Evolutionary conservation across 2,888 invertebrate species (phyloP), one percentile per base, ranked within the genome.

Genomic region (Stenotaenia linearis): DNA sequence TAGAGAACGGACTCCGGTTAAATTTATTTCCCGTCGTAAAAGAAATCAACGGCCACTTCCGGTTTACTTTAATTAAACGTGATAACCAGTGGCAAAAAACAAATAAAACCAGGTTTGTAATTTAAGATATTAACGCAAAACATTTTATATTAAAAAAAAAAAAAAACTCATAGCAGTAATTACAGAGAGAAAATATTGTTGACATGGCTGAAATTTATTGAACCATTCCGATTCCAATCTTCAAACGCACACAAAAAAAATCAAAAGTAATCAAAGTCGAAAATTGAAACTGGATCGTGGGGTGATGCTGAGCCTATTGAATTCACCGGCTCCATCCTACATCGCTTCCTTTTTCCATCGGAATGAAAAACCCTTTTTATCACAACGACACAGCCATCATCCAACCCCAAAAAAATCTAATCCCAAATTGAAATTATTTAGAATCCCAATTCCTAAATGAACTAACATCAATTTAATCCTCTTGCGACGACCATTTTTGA

Each of bases 211-310:
- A 28, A 69, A 69, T 69, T 69, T 69, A 69, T 69, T 69, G 25
- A 50, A 50, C 50, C 50, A 21, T 50, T 50, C 21, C 50, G 18
- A 50, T 50, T 32, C 32, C 50, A n/a, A n/a, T 50, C 18, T 50
- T 50, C n/a, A 23, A 21, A 25, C 21, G 7, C 9, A 28, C 23
- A 28, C 12, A 61, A 61, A 61, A 61, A 69, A 69, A 28, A 69
- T 69, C 69, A 69, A 69, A 69, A 56, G 56, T 56, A 56, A 56
- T 56, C 56, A 56, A 56, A 69, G 69, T 69, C 69, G 69, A 69
- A 69, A 69, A 69, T 69, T 69, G 69, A 69, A 69, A 69, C 69
- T 69, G 25, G 50, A 50, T 50, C 50, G 50, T 18, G 10, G 69
- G 69, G 12, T 69, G 69, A 69, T 15, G 69, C 69, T 69, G 69